Conservation (phyloP, 2,888 invertebrate genomes). For the Eumacrocentrus americanus region DNA sequence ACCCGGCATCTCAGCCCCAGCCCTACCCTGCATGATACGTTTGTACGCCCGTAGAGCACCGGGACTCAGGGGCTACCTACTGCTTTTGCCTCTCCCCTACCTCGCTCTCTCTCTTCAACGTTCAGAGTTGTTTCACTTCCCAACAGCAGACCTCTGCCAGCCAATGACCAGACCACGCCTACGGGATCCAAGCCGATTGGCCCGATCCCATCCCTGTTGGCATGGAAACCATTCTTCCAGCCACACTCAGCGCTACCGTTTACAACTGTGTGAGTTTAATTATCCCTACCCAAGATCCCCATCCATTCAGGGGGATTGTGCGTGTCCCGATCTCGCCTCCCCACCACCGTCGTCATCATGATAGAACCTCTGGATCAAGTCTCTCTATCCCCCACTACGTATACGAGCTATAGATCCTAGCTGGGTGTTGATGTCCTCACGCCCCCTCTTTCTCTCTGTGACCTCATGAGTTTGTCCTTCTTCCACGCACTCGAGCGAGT, state of each 20-base stretch:
- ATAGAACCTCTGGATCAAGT: constrained; percentile 3
- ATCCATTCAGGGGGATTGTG: constrained; percentile 20
- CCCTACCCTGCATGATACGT: constrained; percentile 61
- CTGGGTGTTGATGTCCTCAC: constrained; percentile 22
- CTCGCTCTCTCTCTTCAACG: constrained; percentile 16
- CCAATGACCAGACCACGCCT: constrained; percentile 60
- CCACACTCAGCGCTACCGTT: constrained; percentile 43
- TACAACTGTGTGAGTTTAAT: constrained; percentile 50
- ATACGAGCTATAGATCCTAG: too few relatives aligned
- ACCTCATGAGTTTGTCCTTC: background rate
- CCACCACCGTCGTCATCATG: constrained; percentile 26
- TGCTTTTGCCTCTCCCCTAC: constrained; percentile 39
- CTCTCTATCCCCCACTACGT: constrained; percentile 6
- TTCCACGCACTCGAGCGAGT: too few relatives aligned
- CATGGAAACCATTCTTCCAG: constrained; percentile 61
- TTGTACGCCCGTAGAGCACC: constrained; percentile 57
- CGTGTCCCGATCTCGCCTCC: constrained; percentile 28
- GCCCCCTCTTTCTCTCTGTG: constrained; percentile 26
- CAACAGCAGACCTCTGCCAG: constrained; percentile 31
- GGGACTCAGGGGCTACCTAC: constrained; percentile 43
- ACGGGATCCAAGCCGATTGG: constrained; percentile 62
- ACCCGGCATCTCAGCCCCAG: constrained; percentile 60
- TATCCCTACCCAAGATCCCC: constrained; percentile 49
- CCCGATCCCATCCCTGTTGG: constrained; percentile 65
- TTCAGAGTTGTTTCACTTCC: background rate